Evolutionary conservation across 2,113 vertebrate species (phyloP).

Genomic region (Hassar affinis): DNA sequence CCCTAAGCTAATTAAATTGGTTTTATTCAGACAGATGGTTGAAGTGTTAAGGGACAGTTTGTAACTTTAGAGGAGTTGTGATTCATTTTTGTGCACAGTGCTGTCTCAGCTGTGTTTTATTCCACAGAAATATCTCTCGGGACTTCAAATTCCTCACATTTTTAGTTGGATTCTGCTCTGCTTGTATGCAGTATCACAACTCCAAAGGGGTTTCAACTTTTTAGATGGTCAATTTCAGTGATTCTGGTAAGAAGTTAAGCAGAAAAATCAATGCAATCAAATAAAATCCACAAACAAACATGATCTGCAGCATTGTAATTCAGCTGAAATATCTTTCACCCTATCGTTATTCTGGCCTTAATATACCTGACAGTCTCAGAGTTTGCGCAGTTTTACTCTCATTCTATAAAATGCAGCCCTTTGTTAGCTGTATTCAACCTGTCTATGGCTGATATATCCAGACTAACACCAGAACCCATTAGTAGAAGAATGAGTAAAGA

Average conservation of each 20-base stretch:
- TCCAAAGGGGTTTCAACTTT: background rate
- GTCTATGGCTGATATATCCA: background rate
- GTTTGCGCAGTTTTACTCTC: background rate
- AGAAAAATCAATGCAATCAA: background rate
- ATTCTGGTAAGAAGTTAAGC: background rate
- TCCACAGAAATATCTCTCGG: too few relatives aligned
- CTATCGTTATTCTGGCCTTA: background rate
- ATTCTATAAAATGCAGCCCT: background rate
- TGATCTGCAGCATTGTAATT: background rate
- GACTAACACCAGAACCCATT: background rate
- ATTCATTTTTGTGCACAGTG: background rate
- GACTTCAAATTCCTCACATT: background rate
- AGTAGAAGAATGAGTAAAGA: background rate
- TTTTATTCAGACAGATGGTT: background rate
- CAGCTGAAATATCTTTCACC: background rate
- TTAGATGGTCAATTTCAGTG: background rate
- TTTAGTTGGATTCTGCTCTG: background rate
- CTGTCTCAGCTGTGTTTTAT: background rate
- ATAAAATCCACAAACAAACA: background rate
- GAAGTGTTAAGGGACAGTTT: background rate
- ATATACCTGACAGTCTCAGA: background rate
- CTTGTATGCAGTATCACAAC: background rate
- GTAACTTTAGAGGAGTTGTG: background rate
- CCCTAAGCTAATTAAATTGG: constrained; percentile 27
- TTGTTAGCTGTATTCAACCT: background rate